Evolutionary conservation across 2,888 invertebrate species (phyloP), one percentile per base, ranked within the genome.

Genomic region (Dynastes grantii): DNA sequence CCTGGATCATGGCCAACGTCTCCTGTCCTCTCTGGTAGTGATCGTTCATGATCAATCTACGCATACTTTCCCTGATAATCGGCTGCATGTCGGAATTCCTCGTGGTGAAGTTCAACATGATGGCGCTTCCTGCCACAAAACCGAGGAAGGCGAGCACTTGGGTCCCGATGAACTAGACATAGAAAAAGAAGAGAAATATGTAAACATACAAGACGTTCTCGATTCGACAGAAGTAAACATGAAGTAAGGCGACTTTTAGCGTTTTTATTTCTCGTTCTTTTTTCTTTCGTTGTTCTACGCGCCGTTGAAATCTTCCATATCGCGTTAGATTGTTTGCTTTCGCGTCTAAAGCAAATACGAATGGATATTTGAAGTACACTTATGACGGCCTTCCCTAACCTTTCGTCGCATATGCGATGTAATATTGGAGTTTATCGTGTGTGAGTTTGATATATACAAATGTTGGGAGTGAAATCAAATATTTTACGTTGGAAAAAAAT

Each of bases 41-140:
- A 2, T 95, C 94, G 84, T 95, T 94, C 87, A 94, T 92, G 83
- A 97, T 96, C 79, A 97, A 91, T 67, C 92, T 89, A 37, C 92
- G 90, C 90, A 97, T 92, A 70, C 94, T 92, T 64, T 92, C 91
- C 78, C 92, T 91, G 83, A 97, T 93, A 82, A 94, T 89, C 0
- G 96, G 96, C 85, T 96, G 96, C 82, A 97, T 92, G 80, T 92
- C 91, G 75, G 96, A 96, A 88, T 95, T 92, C 84, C 94, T 92
- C 0, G 96, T 95, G 80, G 96, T 96, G 89, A 94, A 94, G 87
- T 95, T 94, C 79, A 97, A 88, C 0, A 96, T 91, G 32, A 96
- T 92, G 9, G 94, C 94, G 0, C 95, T 91, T 1, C 97, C 97
- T 0, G 93, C 88, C 29, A 96, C 87, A 6, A 95, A 94, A 67